These are phyloP conservation scores for Hesperophylax magnus DNA, from an alignment of 1,140 invertebrate genomes.

Conservation along the genomic window DNA sequence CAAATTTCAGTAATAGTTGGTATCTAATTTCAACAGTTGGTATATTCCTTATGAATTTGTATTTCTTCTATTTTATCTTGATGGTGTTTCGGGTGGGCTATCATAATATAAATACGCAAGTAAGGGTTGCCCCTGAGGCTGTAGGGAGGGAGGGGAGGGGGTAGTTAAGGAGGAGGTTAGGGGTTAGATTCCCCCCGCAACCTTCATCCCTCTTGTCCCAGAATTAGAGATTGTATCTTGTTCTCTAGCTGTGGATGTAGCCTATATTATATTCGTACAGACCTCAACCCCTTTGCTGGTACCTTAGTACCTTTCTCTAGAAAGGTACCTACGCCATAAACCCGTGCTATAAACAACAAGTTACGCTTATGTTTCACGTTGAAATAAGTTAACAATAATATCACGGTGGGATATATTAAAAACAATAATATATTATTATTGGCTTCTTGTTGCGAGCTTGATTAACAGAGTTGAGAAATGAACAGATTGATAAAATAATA, in stretches of 20 bases:
- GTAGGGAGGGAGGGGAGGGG: not conserved
- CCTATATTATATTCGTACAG: constrained; percentile 8
- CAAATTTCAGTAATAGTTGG: too few species aligned
- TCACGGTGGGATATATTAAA: too few species aligned
- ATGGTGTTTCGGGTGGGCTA: constrained; percentile 50
- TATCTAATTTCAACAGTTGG: not conserved
- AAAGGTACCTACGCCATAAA: constrained; percentile 22
- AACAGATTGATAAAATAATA: too few species aligned
- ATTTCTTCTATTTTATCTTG: constrained; percentile 42
- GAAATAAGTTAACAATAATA: too few species aligned
- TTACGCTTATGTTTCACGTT: too few species aligned
- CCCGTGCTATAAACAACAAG: not conserved
- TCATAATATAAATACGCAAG: constrained; percentile 55
- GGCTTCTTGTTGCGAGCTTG: too few species aligned
- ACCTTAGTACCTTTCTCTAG: not conserved
- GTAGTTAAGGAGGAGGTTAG: constrained; percentile 9
- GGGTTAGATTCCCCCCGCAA: constrained; percentile 12
- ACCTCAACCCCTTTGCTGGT: constrained; percentile 4
- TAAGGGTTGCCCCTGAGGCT: constrained; percentile 19
- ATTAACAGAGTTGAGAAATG: too few species aligned
- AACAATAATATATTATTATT: too few species aligned
- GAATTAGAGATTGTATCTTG: constrained; percentile 48
- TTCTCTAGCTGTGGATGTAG: not conserved
- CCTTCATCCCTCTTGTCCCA: constrained; percentile 10
- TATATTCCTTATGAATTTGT: constrained; percentile 8